phyloP scores from a whole-genome alignment of 2,113 vertebrate species.

The Ailurus styani region DNA sequence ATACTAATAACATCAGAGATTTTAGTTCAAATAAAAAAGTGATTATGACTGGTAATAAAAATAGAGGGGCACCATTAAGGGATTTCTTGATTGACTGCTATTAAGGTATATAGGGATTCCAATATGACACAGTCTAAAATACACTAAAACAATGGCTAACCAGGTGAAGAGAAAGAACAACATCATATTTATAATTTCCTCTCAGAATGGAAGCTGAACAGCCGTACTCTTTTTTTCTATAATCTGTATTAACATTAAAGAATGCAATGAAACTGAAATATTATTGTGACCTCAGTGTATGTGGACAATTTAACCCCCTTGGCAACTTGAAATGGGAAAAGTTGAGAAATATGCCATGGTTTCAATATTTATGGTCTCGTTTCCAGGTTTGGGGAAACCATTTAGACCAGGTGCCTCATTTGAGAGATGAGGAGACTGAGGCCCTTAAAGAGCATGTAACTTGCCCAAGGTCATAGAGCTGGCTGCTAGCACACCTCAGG shows the following conservation, averaged over 20 bases:
- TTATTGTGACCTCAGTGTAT: not conserved
- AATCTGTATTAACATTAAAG: not conserved
- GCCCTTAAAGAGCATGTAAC: not conserved
- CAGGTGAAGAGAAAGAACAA: not conserved
- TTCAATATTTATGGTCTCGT: not conserved
- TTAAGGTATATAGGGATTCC: not conserved
- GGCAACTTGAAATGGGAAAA: not conserved
- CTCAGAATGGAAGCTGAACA: not conserved
- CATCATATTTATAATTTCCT: not conserved
- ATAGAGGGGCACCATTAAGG: not conserved
- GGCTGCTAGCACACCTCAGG: not conserved
- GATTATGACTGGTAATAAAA: not conserved
- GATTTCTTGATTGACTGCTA: not conserved
- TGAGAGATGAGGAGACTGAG: slow-evolving; percentile 33
- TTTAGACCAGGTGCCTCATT: not conserved
- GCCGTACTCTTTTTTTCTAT: not conserved
- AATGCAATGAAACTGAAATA: not conserved
- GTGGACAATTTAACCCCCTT: not conserved
- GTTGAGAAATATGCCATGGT: not conserved
- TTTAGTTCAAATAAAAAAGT: slow-evolving; percentile 33
- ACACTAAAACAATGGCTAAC: not conserved
- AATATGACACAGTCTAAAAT: not conserved
- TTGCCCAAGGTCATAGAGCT: not conserved
- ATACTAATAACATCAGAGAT: not conserved
- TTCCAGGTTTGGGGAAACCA: not conserved